phyloP scores from a whole-genome alignment of 2,797 vertebrate genomes.

The Sebastes kiyomatsui region DNA sequence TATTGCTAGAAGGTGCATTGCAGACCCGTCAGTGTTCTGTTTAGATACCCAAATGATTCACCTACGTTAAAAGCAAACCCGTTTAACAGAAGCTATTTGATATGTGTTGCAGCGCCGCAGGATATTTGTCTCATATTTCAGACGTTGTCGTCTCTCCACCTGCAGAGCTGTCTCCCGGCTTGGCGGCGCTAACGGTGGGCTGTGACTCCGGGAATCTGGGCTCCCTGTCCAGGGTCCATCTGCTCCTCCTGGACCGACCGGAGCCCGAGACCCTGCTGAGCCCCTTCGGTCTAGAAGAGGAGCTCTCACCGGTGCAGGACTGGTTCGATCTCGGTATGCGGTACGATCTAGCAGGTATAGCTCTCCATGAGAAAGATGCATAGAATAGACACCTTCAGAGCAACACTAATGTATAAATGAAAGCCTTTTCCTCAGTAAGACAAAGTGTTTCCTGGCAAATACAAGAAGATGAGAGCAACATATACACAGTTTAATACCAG shows the following conservation, averaged over 20 bases:
- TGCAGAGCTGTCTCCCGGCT: constrained; percentile 73
- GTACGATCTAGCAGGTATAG: constrained; percentile 26
- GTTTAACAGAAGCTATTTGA: background rate
- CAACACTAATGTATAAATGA: background rate
- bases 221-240: constrained; percentile 75
- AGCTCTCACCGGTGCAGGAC: constrained; percentile 16
- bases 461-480: background rate
- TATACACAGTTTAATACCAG: background rate
- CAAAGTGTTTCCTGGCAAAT: background rate
- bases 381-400: background rate
- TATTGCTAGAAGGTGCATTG: background rate
- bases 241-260: constrained; percentile 74
- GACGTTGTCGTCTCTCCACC: background rate
- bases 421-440: background rate
- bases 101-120: background rate
- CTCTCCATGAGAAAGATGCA: background rate
- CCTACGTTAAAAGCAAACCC: background rate
- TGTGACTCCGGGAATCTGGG: constrained; percentile 72
- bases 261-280: constrained; percentile 23
- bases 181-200: constrained; percentile 73
- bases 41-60: background rate
- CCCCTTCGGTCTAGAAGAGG: constrained; percentile 37
- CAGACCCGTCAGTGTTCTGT: background rate
- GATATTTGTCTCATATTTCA: background rate
- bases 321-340: constrained; percentile 24